Evolutionary conservation across 2,888 invertebrate genomes (phyloP).

Genomic region (Drosophila putrida): DNA sequence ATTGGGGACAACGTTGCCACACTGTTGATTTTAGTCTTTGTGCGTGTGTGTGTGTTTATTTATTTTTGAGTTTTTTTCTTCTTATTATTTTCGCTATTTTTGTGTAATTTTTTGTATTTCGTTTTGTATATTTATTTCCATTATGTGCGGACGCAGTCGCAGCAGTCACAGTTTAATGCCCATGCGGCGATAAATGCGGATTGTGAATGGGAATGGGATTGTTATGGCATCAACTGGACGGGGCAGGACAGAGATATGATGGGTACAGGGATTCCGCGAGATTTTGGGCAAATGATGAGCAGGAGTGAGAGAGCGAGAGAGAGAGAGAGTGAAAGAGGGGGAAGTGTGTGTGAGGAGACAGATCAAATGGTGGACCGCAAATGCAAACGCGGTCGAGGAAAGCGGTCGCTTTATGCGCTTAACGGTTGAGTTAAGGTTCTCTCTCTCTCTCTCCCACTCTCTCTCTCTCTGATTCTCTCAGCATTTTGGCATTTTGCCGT

Average conservation of each 20-base stretch:
- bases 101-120: slow-evolving; percentile 4
- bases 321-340: not conserved
- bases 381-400: slow-evolving; percentile 55
- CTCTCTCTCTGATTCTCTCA: not conserved
- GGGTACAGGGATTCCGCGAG: slow-evolving; percentile 42
- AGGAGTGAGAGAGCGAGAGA: not conserved
- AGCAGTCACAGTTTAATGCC: slow-evolving; percentile 59
- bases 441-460: not conserved
- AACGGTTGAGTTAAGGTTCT: slow-evolving; percentile 57
- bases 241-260: slow-evolving; percentile 17
- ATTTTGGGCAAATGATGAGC: slow-evolving; percentile 21
- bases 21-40: slow-evolving; percentile 53
- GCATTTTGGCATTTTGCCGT: slow-evolving; percentile 41
- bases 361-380: slow-evolving; percentile 51
- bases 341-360: not conserved
- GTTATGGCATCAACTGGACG: slow-evolving; percentile 43
- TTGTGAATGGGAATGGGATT: slow-evolving; percentile 49
- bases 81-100: slow-evolving; percentile 7
- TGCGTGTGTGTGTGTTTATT: slow-evolving; percentile 43
- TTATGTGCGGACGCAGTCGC: slow-evolving; percentile 29
- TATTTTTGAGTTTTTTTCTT: slow-evolving; percentile 40
- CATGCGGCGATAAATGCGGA: slow-evolving; percentile 65
- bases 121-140: slow-evolving; percentile 45
- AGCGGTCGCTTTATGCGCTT: slow-evolving; percentile 58
- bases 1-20: slow-evolving; percentile 56